Percentiles rank a stretch among this genome's conserved stretches.
phyloP scores from a whole-genome alignment of 2,797 vertebrate genomes.

The Chelon auratus region DNA sequence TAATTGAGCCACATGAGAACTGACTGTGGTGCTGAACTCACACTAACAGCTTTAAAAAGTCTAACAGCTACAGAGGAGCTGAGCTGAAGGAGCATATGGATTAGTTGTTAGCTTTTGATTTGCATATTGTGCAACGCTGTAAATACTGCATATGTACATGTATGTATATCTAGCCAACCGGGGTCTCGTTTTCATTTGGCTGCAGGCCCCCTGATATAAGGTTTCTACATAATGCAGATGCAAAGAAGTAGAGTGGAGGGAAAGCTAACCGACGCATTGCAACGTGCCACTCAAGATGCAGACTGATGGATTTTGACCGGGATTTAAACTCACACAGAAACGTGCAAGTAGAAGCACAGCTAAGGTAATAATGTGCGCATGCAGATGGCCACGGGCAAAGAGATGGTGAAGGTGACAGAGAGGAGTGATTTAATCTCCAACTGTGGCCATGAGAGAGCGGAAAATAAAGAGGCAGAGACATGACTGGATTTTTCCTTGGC shows the following conservation, averaged over 20 bases:
- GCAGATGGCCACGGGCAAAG: slow-evolving; percentile 5
- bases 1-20: neutral
- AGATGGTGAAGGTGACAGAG: slow-evolving; percentile 18
- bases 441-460: slow-evolving; percentile 23
- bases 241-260: neutral
- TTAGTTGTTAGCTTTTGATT: slow-evolving; percentile 28
- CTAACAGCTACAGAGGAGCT: neutral
- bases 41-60: neutral
- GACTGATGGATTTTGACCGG: neutral
- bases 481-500: slow-evolving; percentile 32
- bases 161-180: neutral
- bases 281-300: slow-evolving; percentile 5
- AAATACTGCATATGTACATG: neutral
- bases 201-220: slow-evolving; percentile 5
- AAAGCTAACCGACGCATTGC: neutral
- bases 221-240: slow-evolving; percentile 12
- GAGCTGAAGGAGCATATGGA: slow-evolving; percentile 8
- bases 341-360: neutral
- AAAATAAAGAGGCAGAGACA: slow-evolving; percentile 33
- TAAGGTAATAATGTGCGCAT: neutral
- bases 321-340: neutral
- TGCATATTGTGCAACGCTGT: slow-evolving; percentile 27
- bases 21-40: neutral
- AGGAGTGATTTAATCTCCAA: slow-evolving; percentile 31
- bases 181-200: slow-evolving; percentile 24